Conservation (phyloP, 35 echinoderm and acorn worm species). For the Lytechinus pictus region DNA sequence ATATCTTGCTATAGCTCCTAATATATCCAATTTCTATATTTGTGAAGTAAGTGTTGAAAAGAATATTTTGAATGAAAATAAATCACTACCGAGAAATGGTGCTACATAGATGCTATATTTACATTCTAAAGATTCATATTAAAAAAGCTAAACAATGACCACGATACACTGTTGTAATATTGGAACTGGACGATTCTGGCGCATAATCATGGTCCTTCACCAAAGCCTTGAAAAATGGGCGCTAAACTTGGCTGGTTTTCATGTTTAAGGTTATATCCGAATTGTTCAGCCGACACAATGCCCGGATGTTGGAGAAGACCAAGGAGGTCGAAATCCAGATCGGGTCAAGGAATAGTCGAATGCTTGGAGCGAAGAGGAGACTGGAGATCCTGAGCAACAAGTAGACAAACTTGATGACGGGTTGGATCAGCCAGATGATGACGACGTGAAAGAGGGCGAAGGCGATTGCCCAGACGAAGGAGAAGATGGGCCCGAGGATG, state of each 20-base stretch:
- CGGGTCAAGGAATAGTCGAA: background rate
- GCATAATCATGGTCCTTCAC: too few species aligned
- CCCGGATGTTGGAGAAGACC: background rate
- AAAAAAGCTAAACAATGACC: too few species aligned
- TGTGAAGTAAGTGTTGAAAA: too few species aligned
- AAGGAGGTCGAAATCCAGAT: background rate
- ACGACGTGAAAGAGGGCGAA: background rate
- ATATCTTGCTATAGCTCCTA: too few species aligned
- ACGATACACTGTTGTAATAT: too few species aligned
- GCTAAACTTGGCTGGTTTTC: background rate
- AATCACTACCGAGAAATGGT: too few species aligned
- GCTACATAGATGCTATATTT: too few species aligned
- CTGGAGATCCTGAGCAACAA: background rate
- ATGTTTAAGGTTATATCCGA: background rate
- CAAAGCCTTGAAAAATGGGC: too few species aligned
- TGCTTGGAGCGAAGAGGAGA: background rate
- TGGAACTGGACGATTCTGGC: too few species aligned
- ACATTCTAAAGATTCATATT: too few species aligned
- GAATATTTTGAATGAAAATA: too few species aligned
- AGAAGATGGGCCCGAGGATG: background rate
- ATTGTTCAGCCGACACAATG: background rate
- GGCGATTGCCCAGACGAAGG: background rate
- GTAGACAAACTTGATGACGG: background rate
- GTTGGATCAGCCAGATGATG: background rate
- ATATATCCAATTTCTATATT: too few species aligned